Conservation (phyloP, 53 echinoderm and acorn worm species). For the Pentamera pediparva region DNA sequence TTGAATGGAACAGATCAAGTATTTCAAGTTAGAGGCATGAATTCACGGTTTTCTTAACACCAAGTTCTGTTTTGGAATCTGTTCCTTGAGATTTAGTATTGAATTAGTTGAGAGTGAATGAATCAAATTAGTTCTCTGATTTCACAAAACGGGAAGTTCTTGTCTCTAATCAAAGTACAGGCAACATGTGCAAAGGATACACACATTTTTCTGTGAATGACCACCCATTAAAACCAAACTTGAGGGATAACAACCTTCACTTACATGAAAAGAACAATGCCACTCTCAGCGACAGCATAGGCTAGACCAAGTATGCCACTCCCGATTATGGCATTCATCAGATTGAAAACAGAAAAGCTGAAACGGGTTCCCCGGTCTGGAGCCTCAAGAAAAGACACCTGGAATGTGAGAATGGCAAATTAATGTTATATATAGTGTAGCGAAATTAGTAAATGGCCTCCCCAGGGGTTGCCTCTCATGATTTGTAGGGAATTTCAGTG, state of each 20-base stretch:
- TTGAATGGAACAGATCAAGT: no score
- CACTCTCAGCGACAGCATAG: constrained; percentile 82
- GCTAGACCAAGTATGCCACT: constrained; percentile 90
- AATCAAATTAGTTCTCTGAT: no score
- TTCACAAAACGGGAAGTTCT: no score
- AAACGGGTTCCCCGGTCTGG: constrained; percentile 57
- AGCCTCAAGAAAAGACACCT: not conserved
- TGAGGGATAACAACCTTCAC: not conserved
- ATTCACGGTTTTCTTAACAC: no score
- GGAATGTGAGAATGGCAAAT: not conserved
- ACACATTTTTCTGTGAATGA: not conserved
- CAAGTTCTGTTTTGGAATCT: no score
- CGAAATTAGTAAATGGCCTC: not conserved
- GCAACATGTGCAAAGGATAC: no score
- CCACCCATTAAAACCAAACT: no score
- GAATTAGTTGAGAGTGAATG: no score
- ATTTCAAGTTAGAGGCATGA: no score
- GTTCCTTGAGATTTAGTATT: no score
- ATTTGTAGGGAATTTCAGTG: not conserved
- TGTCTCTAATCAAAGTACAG: no score
- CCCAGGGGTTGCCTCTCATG: not conserved
- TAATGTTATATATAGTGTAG: not conserved
- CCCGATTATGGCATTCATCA: constrained; percentile 95
- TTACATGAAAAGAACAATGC: constrained; percentile 72
- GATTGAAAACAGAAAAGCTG: constrained; percentile 85